Conservation (phyloP, 1,140 invertebrate species). For the Tetraneura akinire region DNA sequence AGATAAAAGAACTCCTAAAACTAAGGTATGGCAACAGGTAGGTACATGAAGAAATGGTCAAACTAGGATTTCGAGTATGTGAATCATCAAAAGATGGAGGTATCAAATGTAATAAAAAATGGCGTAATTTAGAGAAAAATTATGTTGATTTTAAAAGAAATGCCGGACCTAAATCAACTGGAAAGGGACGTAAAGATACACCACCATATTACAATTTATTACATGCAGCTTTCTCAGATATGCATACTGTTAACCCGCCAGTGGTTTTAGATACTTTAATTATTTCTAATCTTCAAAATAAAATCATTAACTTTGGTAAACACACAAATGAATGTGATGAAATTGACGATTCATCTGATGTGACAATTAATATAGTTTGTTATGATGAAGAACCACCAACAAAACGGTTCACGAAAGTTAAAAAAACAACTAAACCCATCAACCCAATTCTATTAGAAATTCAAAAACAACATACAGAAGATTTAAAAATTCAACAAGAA, state of each 20-base stretch:
- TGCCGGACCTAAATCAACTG: background rate
- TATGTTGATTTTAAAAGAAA: background rate
- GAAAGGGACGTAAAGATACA: background rate
- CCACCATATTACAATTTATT: slow-evolving; percentile 7
- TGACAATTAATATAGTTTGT: background rate
- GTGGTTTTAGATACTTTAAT: background rate
- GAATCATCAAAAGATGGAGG: background rate
- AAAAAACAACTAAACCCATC: background rate
- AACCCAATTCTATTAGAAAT: background rate
- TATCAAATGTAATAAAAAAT: slow-evolving; percentile 1
- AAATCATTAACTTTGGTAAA: background rate
- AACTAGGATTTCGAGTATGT: slow-evolving; percentile 9
- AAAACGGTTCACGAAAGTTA: background rate
- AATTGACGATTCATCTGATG: background rate
- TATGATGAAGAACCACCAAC: background rate
- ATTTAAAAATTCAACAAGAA: background rate
- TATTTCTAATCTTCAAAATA: background rate
- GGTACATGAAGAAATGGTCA: background rate
- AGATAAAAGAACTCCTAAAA: slow-evolving; percentile 9
- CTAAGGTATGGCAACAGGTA: slow-evolving; percentile 1
- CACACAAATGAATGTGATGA: background rate
- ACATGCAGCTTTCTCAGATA: background rate
- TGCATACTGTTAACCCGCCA: background rate
- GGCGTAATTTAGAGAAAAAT: slow-evolving; percentile 8
- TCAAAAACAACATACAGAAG: background rate